Evolutionary conservation across 1,140 invertebrate genomes (phyloP).

Genomic region (Aradophagus sp.): DNA sequence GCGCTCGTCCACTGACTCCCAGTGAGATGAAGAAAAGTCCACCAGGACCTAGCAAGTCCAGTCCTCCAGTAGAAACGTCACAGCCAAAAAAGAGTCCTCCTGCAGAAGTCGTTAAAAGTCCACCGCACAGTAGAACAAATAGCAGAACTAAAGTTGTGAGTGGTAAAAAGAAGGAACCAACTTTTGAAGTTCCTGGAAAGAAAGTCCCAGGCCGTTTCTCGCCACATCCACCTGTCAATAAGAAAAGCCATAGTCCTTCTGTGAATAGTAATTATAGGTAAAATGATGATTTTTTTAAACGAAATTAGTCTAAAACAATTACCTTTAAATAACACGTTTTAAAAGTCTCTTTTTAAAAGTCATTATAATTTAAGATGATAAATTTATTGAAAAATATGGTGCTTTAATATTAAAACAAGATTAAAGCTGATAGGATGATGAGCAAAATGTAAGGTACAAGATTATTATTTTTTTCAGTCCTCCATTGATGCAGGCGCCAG

Average conservation of each 20-base stretch:
- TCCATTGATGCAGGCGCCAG: slow-evolving; percentile 77
- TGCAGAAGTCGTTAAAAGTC: slow-evolving; percentile 68
- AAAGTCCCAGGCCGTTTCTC: slow-evolving; percentile 75
- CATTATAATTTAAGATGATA: slow-evolving; percentile 2
- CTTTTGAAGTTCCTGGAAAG: slow-evolving; percentile 71
- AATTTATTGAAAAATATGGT: too few relatives aligned
- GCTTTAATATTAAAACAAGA: too few relatives aligned
- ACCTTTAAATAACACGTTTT: too few relatives aligned
- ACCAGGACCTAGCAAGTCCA: slow-evolving; percentile 17
- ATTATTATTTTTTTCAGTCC: slow-evolving; percentile 73
- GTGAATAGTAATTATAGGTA: slow-evolving; percentile 25
- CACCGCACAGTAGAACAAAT: slow-evolving; percentile 77
- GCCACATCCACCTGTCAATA: slow-evolving; percentile 60
- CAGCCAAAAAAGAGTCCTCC: slow-evolving; percentile 71
- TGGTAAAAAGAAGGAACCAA: slow-evolving; percentile 75
- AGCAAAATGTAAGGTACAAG: too few relatives aligned
- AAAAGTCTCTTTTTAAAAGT: too few relatives aligned
- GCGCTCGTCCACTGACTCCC: slow-evolving; percentile 5
- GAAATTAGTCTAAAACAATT: too few relatives aligned
- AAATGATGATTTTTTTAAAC: neutral
- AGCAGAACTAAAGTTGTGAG: slow-evolving; percentile 80
- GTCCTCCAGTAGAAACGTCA: slow-evolving; percentile 16
- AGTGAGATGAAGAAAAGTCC: slow-evolving; percentile 34
- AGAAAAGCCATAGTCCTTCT: slow-evolving; percentile 74
- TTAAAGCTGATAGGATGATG: too few relatives aligned